Evolutionary conservation across 2,888 invertebrate genomes (phyloP).

Genomic region (Chydorus sphaericus): DNA sequence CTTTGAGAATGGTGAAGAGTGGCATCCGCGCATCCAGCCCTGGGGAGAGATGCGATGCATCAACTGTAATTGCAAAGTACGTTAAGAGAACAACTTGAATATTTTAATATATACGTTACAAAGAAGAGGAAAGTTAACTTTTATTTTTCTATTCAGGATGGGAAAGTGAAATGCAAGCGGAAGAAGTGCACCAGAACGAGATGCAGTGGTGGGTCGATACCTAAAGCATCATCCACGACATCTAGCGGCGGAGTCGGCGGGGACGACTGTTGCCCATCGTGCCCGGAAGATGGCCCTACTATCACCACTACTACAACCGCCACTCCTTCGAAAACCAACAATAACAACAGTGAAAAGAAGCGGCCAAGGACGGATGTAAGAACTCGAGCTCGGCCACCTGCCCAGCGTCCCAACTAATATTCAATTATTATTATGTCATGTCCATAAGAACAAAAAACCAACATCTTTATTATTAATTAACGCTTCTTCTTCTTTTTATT

Average conservation of each 20-base stretch:
- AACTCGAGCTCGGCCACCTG: background rate
- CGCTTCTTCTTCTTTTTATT: too few species aligned
- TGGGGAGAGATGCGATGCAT: constrained; percentile 80
- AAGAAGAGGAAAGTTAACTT: background rate
- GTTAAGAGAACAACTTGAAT: background rate
- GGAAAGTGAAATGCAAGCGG: constrained; percentile 60
- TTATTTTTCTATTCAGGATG: constrained; percentile 46
- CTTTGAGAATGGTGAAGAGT: constrained; percentile 60
- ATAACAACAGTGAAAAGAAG: constrained; percentile 4
- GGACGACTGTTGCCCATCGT: constrained; percentile 7
- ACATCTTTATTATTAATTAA: too few species aligned
- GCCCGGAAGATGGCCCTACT: constrained; percentile 9
- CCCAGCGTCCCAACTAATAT: background rate
- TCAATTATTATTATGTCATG: too few species aligned
- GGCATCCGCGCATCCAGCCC: constrained; percentile 74
- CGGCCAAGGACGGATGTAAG: background rate
- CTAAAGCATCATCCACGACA: too few species aligned
- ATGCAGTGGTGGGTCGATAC: constrained; percentile 1
- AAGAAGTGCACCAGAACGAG: constrained; percentile 47
- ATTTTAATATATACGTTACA: background rate
- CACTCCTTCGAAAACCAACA: background rate
- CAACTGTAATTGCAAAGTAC: constrained; percentile 76
- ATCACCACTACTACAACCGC: background rate
- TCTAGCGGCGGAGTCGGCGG: background rate
- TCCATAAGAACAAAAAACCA: too few species aligned